These are phyloP conservation scores for Panopea generosa DNA, from an alignment of 2,888 invertebrate genomes.

Conservation along the genomic window DNA sequence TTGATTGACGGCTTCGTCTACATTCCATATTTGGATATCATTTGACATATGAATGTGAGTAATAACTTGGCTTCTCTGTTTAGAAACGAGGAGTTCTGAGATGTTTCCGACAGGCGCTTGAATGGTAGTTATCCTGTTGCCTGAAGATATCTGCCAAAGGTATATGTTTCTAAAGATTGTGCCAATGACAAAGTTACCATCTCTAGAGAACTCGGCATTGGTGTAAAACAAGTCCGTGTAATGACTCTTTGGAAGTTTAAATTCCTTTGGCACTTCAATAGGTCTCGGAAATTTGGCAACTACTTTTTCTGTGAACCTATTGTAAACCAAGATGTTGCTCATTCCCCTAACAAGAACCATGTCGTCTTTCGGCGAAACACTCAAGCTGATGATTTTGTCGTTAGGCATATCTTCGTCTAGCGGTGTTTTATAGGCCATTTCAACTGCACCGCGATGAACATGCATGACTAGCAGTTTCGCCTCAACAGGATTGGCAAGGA, in stretches of 20 bases:
- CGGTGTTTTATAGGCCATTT: slow-evolving; percentile 80
- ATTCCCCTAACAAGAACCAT: slow-evolving; percentile 71
- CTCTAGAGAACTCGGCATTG: slow-evolving; percentile 80
- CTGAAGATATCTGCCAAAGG: slow-evolving; percentile 79
- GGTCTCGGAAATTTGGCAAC: slow-evolving; percentile 77
- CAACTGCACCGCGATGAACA: slow-evolving; percentile 75
- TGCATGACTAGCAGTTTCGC: slow-evolving; percentile 78
- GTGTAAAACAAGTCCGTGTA: slow-evolving; percentile 76
- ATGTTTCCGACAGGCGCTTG: slow-evolving; percentile 83
- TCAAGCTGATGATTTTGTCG: slow-evolving; percentile 65
- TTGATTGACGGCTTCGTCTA: slow-evolving; percentile 78
- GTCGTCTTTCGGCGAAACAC: slow-evolving; percentile 73
- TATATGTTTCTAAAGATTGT: slow-evolving; percentile 83
- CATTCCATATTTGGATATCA: slow-evolving; percentile 82
- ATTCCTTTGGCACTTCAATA: slow-evolving; percentile 79
- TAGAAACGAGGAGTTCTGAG: slow-evolving; percentile 73
- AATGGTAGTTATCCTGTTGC: slow-evolving; percentile 73
- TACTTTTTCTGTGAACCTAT: slow-evolving; percentile 75
- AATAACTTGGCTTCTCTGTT: slow-evolving; percentile 74
- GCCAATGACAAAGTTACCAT: slow-evolving; percentile 80
- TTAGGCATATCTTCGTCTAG: slow-evolving; percentile 71
- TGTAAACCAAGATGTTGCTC: slow-evolving; percentile 78
- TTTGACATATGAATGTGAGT: slow-evolving; percentile 72
- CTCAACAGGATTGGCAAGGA: slow-evolving; percentile 74
- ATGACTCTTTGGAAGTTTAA: slow-evolving; percentile 80